Percentiles rank a stretch among this genome's conserved stretches.
phyloP scores from a whole-genome alignment of 2,888 invertebrate genomes.

The Harpalus rubripes region DNA sequence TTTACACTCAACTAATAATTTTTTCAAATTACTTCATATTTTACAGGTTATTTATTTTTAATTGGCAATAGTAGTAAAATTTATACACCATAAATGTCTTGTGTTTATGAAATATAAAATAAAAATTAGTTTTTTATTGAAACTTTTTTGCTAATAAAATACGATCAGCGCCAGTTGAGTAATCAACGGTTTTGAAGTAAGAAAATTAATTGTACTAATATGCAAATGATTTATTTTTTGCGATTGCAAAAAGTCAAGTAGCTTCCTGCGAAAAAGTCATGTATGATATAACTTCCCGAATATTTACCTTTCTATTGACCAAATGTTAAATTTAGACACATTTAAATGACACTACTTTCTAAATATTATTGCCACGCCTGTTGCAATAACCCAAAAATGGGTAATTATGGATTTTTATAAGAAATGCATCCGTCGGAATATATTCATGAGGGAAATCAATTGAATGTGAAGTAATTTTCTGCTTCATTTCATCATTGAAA shows the following conservation, averaged over 20 bases:
- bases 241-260: conserved; percentile 40
- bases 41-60: conserved; percentile 31
- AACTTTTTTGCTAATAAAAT: conserved; percentile 11
- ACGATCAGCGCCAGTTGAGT: neutral
- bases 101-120: conserved; percentile 36
- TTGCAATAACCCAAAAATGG: neutral
- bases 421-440: too few species aligned
- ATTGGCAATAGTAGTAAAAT: conserved; percentile 24
- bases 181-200: neutral
- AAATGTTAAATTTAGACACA: conserved; percentile 1
- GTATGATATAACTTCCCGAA: conserved; percentile 49
- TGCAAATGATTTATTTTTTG: conserved; percentile 53
- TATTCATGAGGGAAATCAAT: too few species aligned
- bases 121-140: conserved; percentile 37
- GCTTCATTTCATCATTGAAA: too few species aligned
- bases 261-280: conserved; percentile 56
- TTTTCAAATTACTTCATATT: neutral
- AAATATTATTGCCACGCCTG: neutral
- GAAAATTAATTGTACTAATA: conserved; percentile 51
- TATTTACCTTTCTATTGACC: conserved; percentile 32
- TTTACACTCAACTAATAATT: neutral
- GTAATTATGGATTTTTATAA: neutral
- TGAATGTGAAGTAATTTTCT: too few species aligned
- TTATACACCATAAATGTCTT: conserved; percentile 28
- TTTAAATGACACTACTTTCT: neutral